Base-by-base conservation (phyloP, 2,888 invertebrate species). In the Drosophila quinaria region DNA sequence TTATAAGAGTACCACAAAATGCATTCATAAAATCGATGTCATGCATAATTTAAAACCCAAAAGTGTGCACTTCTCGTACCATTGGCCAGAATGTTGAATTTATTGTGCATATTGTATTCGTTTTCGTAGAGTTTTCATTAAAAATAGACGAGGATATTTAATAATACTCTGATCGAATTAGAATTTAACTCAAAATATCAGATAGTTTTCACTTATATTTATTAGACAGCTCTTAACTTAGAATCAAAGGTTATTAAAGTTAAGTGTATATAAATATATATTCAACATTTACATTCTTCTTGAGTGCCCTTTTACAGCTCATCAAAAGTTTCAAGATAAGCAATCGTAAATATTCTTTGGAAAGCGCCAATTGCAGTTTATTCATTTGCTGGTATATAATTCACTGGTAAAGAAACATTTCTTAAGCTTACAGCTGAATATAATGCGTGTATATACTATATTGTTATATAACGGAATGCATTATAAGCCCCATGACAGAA, bases 11-110 rank as follows among this genome's bases (percentile, higher is more conserved):
- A 75, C 86, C 70, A 65, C 77, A 76, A 69, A 85, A 80, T 82
- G 80, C 86, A 88, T 82, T 65, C 54, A 63, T 66, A 68, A 82
- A 86, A 82, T 83, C 83, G 82, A 83, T 83, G 88, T 73, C 82
- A 88, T 82, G 86, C 80, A 88, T 83, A 83, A 82, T 74, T 86
- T 68, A 74, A 41, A 47, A 67, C 52, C 44, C 42, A 47, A 47
- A 60, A 33, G 29, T 42, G 19, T 49, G 42, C 11, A 39, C 13
- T 11, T n/a, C 22, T 19, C n/a, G 9, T 51, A 2, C 37, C 13
- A 46, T 46, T 46, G 35, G 11, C 6, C 15, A n/a, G n/a, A 29
- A 25, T 13, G 2, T n/a, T 6, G 2, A 2, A 0, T 25, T 1
- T n/a, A 25, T 9, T 39, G 8, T 8, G 8, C 15, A 39, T 6